Evolutionary conservation across 2,888 invertebrate genomes (phyloP), one percentile per base, ranked within the genome.

Genomic region (Punctoribates punctum): DNA sequence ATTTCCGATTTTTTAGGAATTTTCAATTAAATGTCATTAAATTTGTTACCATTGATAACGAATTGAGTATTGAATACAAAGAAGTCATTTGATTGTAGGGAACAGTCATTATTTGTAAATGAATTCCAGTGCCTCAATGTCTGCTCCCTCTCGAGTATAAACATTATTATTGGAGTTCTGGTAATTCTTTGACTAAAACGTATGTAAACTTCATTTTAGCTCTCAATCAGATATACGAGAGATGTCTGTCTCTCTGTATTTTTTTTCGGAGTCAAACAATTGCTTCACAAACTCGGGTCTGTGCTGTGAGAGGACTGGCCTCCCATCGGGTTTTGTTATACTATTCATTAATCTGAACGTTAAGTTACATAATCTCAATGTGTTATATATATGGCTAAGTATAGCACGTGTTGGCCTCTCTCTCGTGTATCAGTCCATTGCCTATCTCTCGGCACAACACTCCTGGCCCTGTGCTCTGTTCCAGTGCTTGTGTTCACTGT

Each of bases 261-360:
- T 38, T 15, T 38, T 15, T 46, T 13, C 4, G 34, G n/a, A 15
- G 20, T 20, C 9, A 17, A 70, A 70, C 70, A 70, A 70, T 70
- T 2, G 70, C 42, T 62, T 25, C 27, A 5, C 34, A 34, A 34
- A 34, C 34, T 60, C 15, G 8, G 42, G 9, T 42, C 42, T 42
- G 42, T 2, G 11, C 34, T 20, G 27, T 38, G n/a, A n/a, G n/a
- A 34, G 34, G 3, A 8, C 34, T 34, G 34, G 34, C 8, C 42
- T 70, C 70, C 70, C 70, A 70, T 70, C 42, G 70, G 70, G 70
- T 70, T 27, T 42, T 70, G 70, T 70, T 70, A 70, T 70, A 23
- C 70, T 70, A 42, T 70, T 70, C 42, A 70, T 70, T 70, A 62
- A 62, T 62, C 62, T 34, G 15, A 62, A 62, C 62, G 62, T 62